These are phyloP conservation scores for Dichetophora obliterata DNA, from an alignment of 2,888 invertebrate species.

Conservation along the genomic window DNA sequence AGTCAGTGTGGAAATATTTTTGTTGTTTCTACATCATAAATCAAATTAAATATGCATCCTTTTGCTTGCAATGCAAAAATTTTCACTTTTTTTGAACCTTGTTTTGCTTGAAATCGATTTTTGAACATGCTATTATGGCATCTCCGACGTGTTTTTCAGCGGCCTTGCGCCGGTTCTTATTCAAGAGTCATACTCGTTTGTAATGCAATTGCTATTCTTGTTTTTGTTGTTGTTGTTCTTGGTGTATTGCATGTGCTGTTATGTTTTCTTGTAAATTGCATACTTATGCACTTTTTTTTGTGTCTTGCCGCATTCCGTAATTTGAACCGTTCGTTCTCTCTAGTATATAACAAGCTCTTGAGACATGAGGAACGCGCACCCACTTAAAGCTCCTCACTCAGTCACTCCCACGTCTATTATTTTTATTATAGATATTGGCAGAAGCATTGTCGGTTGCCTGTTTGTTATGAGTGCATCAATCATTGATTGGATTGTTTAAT, in stretches of 20 bases:
- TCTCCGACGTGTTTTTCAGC: constrained; percentile 9
- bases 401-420: constrained; percentile 35
- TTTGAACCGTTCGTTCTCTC: constrained; percentile 35
- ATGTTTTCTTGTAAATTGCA: constrained; percentile 54
- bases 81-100: constrained; percentile 45
- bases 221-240: not conserved
- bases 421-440: not conserved
- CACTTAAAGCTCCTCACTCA: constrained; percentile 52
- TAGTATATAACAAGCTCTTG: constrained; percentile 68
- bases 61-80: constrained; percentile 19
- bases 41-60: constrained; percentile 17
- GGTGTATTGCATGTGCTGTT: constrained; percentile 13
- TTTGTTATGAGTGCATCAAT: not conserved
- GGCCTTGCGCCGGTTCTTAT: constrained; percentile 37
- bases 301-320: constrained; percentile 14
- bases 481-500: constrained; percentile 27
- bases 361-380: constrained; percentile 67
- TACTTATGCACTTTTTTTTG: constrained; percentile 57
- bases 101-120: constrained; percentile 40
- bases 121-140: not conserved
- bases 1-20: not conserved
- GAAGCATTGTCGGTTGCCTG: no score
- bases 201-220: not conserved
- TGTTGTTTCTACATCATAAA: not conserved
- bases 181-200: not conserved